Evolutionary conservation across 2,797 vertebrate species (phyloP), one percentile per base, ranked within the genome.

Genomic region (Adelosebastes latens): DNA sequence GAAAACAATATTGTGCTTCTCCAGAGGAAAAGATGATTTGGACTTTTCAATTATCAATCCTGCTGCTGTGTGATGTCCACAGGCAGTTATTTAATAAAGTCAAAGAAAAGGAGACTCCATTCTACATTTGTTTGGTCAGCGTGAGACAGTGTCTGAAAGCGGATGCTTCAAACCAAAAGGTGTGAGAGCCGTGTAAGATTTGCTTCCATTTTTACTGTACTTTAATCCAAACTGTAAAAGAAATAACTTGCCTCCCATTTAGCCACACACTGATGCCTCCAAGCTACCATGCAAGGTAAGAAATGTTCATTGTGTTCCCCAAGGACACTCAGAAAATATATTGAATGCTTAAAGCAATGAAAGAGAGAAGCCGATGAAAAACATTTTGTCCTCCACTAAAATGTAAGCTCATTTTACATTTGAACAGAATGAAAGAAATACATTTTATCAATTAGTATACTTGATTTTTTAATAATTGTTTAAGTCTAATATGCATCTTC

Each of bases 41-140:
- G 68, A n/a, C 36, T 59, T 46, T 72, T 72, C 55, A 72, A 72
- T 46, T 59, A 59, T 59, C 55, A 71, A 4, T 71, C 53, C 24
- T 27, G 53, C 24, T 20, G 24, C 68, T 27, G 9, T 3, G 32
- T 70, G 69, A 59, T 9, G 55, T 11, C 69, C 25, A 13, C 53
- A 20, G n/a, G 60, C 60, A 22, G 13, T 16, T 66, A 49, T 66
- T n/a, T 59, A 46, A 75, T 59, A 10, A 46, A 46, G 20, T 18
- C 18, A 65, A 22, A 75, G 49, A 22, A 42, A 58, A 42, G 27
- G 13, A 31, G 53, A 14, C 59, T 75, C 3, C 24, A 9, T 22
- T 42, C 22, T 31, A 8, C 52, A 18, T 65, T 25, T 56, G 52
- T 58, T 49, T 62, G 49, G 11, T 55, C 49, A 42, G 62, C 2